Percentiles rank a stretch among this genome's conserved stretches.
Conservation (phyloP, 2,888 invertebrate genomes). For the Tridacna crocea region DNA sequence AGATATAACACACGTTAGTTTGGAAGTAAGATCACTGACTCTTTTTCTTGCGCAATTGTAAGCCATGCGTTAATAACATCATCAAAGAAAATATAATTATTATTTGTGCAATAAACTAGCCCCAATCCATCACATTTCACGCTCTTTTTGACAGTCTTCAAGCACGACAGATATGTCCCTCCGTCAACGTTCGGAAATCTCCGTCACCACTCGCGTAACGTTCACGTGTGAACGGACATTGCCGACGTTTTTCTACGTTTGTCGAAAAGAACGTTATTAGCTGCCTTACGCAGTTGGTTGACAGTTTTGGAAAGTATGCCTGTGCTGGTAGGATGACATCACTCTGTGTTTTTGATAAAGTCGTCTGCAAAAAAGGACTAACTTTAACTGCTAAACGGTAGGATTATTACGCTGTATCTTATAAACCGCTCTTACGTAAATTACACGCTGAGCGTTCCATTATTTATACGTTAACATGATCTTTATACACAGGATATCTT, state of each 20-base stretch:
- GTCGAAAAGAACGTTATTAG: not conserved
- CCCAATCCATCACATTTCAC: slow-evolving; percentile 22
- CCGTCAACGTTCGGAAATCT: slow-evolving; percentile 22
- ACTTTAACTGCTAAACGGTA: slow-evolving; percentile 10
- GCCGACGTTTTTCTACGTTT: not conserved
- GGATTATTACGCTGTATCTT: not conserved
- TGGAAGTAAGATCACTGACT: not conserved
- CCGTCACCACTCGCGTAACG: not conserved
- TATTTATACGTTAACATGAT: too few relatives aligned
- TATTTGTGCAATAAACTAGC: slow-evolving; percentile 24
- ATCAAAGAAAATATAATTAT: slow-evolving; percentile 23
- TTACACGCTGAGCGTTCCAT: not conserved
- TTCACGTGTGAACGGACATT: not conserved
- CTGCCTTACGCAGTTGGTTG: not conserved
- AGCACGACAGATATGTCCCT: slow-evolving; percentile 5
- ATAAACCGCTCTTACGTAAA: not conserved
- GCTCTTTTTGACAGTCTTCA: slow-evolving; percentile 13
- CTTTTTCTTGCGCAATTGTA: slow-evolving; percentile 10
- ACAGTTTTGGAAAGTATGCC: slow-evolving; percentile 20
- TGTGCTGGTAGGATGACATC: slow-evolving; percentile 14
- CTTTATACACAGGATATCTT: too few relatives aligned
- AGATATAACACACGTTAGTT: not conserved
- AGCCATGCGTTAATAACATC: slow-evolving; percentile 15
- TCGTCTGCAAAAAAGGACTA: slow-evolving; percentile 13
- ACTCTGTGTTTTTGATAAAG: slow-evolving; percentile 16